Evolutionary conservation across 2,113 vertebrate species (phyloP).

Genomic region (Saguinus midas): DNA sequence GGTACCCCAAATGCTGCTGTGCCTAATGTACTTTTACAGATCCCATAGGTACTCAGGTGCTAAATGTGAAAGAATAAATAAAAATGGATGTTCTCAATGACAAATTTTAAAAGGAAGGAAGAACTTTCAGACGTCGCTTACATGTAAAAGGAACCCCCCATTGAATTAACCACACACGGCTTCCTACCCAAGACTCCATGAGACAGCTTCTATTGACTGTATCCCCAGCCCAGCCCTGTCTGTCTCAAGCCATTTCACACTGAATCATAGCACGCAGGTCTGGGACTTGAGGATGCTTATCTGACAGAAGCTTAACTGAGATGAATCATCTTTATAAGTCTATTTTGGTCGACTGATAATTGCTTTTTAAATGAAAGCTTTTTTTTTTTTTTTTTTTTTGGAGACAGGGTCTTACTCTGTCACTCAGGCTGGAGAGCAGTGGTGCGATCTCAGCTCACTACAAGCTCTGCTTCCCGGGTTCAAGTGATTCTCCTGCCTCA

Average conservation of each 20-base stretch:
- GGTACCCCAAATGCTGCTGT: not conserved
- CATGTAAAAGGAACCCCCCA: not conserved
- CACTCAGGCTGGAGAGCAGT: no score
- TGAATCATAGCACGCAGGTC: not conserved
- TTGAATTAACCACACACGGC: not conserved
- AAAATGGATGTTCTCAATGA: slow-evolving; percentile 77
- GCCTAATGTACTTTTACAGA: slow-evolving; percentile 73
- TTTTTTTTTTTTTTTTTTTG: not conserved
- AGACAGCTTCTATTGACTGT: not conserved
- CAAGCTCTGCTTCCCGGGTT: no score
- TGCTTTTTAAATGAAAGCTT: not conserved
- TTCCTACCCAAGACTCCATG: not conserved
- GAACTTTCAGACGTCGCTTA: slow-evolving; percentile 78
- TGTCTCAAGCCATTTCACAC: not conserved
- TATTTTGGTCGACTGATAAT: not conserved
- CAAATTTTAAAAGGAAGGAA: slow-evolving; percentile 75
- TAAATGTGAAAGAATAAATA: slow-evolving; percentile 77
- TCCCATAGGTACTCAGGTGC: slow-evolving; percentile 78
- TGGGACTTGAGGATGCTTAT: not conserved
- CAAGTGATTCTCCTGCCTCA: no score
- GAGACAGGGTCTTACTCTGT: no score
- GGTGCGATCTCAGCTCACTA: accelerated
- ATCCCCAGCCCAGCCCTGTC: not conserved
- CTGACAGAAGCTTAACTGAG: not conserved
- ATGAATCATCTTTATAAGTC: slow-evolving; percentile 15